These are phyloP conservation scores for Agrenia bidenticulata DNA, from an alignment of 2,888 invertebrate genomes.

Conservation along the genomic window DNA sequence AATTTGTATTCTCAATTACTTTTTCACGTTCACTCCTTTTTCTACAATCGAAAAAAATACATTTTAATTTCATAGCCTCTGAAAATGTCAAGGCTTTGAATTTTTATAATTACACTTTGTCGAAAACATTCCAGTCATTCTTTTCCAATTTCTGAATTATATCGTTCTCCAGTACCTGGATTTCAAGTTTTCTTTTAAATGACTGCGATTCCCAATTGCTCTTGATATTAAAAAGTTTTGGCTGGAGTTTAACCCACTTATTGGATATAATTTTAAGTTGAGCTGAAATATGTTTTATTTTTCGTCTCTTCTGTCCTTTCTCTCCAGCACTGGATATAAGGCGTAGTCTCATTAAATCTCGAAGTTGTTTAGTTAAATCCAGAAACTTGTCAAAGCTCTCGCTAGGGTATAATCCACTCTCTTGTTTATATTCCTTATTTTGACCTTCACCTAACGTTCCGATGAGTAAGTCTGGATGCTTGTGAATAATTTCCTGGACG, in stretches of 20 bases:
- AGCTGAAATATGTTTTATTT: no score
- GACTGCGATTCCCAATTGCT: background rate
- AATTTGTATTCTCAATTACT: background rate
- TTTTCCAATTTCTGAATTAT: background rate
- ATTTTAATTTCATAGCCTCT: no score
- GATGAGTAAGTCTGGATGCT: no score
- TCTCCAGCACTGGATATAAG: background rate
- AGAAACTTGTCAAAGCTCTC: background rate
- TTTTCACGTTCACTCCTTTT: background rate
- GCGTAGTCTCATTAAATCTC: background rate
- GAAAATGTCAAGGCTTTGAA: no score
- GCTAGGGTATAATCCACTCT: no score
- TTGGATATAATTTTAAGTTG: background rate
- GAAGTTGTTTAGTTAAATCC: background rate
- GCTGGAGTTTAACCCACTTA: background rate
- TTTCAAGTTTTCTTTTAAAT: background rate
- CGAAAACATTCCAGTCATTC: background rate
- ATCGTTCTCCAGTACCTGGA: background rate
- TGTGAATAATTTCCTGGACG: no score
- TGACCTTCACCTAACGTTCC: no score
- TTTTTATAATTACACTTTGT: slow-evolving; percentile 3
- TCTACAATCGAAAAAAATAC: slow-evolving; percentile 3
- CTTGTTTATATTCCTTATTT: no score
- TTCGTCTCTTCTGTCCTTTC: no score
- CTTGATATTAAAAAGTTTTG: background rate